A percentile compares a stretch with the other conserved stretches of the same genome.
These are phyloP conservation scores for Scarus forsteni DNA, from an alignment of 2,797 vertebrate genomes.

Conservation along the genomic window DNA sequence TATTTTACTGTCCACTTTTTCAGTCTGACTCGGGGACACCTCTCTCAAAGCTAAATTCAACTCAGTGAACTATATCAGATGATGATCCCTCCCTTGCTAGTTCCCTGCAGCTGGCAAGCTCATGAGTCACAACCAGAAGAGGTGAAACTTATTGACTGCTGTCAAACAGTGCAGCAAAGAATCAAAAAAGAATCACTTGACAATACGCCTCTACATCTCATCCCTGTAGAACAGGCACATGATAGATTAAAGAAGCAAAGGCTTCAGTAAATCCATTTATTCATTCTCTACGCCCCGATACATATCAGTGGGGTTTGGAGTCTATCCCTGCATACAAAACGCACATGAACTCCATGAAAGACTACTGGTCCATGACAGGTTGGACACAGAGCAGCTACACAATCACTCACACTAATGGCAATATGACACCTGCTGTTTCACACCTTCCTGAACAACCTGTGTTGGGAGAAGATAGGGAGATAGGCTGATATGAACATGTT, in stretches of 20 bases:
- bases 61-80: conserved; percentile 62
- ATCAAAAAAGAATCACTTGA: conserved; percentile 55
- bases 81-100: conserved; percentile 60
- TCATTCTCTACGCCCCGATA: conserved; percentile 48
- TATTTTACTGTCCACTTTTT: conserved; percentile 56
- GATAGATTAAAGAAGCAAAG: conserved; percentile 52
- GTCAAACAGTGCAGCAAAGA: conserved; percentile 60
- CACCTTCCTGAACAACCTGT: too few relatives aligned
- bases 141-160: conserved; percentile 62
- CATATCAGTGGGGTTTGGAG: conserved; percentile 17
- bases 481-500: too few relatives aligned
- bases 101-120: conserved; percentile 55
- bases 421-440: conserved; percentile 8
- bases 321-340: conserved; percentile 19
- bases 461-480: too few relatives aligned
- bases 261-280: conserved; percentile 46
- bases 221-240: conserved; percentile 44
- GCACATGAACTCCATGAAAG: conserved; percentile 21
- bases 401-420: conserved; percentile 15
- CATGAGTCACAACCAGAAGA: conserved; percentile 52
- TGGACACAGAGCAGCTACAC: conserved; percentile 23
- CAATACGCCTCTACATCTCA: conserved; percentile 53
- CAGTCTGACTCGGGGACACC: conserved; percentile 44
- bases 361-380: conserved; percentile 19
- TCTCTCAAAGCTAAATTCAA: conserved; percentile 60